Base-by-base conservation (phyloP, 2,113 vertebrate species). In the Amphiprion percula region DNA sequence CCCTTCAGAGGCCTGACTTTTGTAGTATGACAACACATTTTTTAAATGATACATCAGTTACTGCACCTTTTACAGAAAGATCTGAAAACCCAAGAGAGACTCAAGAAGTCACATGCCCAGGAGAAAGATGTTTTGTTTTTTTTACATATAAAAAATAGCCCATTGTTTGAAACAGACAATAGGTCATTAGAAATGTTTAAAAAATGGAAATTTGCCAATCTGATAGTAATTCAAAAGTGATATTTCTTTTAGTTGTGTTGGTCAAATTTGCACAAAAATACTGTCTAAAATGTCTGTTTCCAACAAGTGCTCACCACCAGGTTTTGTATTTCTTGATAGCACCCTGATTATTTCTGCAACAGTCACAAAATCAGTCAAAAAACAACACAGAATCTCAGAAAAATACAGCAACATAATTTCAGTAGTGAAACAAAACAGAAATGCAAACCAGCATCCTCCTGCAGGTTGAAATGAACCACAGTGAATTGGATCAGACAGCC, bases 61-160 rank as follows among this genome's bases (percentile, higher is more conserved):
- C 5, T 24, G 71, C 49, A 56, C 26, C 67, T 58, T 6, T 76
- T 55, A 84, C 82, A 88, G 74, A 90, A 9, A 91, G 90, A 92
- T 90, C 94, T 93, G 89, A 93, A 94, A 94, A 93, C 91, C 92
- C 91, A 81, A 74, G 54, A 89, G 64, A 86, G 59, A 83, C 75
- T 28, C 62, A 85, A 87, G 74, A 65, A 66, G 72, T 61, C 66
- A 68, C 26, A 17, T 14, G 33, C 56, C 83, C 83, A 67, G 64
- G 58, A 55, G 61, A 70, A 50, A 60, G 4, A 52, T 8, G 5
- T 19, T 61, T 3, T 14, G 11, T 44, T 44, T 15, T 15, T 44
- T 44, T 41, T 39, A 1, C 10, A 9, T 39, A 55, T 33, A 77
- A 24, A 24, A 65, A 86, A 54, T 12, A 74, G 39, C 49, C 39